A percentile compares a stretch with the other conserved stretches of the same genome.
phyloP scores from a whole-genome alignment of 2,113 vertebrate species.

The Semicossyphus pulcher region DNA sequence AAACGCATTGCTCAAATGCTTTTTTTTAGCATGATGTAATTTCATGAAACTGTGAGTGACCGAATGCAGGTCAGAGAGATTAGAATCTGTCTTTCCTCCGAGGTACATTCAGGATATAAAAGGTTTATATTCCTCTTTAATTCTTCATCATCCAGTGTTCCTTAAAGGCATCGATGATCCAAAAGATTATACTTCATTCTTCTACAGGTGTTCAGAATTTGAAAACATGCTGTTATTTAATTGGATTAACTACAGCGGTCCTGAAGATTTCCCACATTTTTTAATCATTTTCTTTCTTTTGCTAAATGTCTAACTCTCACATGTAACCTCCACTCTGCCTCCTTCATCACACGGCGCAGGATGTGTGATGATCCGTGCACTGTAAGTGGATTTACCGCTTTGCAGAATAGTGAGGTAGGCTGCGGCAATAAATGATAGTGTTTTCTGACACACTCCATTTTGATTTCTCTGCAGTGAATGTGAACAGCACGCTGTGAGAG shows the following conservation, averaged over 20 bases:
- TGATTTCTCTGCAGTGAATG: slow-evolving; percentile 67
- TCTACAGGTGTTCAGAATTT: background rate
- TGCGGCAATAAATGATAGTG: slow-evolving; percentile 57
- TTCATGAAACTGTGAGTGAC: slow-evolving; percentile 23
- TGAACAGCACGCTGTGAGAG: slow-evolving; percentile 59
- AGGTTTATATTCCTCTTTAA: background rate
- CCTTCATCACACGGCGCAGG: slow-evolving; percentile 10
- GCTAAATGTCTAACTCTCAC: slow-evolving; percentile 8
- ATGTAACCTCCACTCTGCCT: slow-evolving; percentile 14
- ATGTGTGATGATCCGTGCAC: slow-evolving; percentile 39
- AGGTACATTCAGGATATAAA: background rate
- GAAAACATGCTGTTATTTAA: background rate
- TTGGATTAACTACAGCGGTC: background rate
- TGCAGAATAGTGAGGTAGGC: slow-evolving; percentile 53
- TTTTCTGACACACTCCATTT: slow-evolving; percentile 69
- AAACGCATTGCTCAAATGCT: background rate
- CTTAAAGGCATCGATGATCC: background rate
- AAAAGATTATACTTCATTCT: background rate
- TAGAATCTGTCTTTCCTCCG: background rate
- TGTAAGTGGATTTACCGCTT: slow-evolving; percentile 49
- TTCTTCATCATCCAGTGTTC: background rate
- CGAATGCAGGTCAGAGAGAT: slow-evolving; percentile 10
- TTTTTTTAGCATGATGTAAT: slow-evolving; percentile 17
- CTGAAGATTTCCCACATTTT: background rate
- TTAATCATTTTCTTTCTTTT: slow-evolving; percentile 6